Conservation (phyloP, 53 echinoderm and acorn worm genomes). For the Paracentrotus lividus region DNA sequence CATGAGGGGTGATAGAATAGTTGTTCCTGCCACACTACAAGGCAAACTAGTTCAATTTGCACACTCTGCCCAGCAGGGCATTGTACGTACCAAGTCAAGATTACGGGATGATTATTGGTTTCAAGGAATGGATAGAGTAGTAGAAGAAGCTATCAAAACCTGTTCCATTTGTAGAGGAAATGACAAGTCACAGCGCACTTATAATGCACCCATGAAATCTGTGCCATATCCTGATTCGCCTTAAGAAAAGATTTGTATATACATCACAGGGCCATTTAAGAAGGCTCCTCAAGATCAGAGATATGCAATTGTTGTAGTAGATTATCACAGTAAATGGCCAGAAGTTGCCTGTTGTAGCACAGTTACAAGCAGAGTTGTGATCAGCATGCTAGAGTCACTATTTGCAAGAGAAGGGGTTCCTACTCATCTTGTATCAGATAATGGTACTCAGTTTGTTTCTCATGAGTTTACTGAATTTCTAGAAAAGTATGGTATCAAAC, state of each 20-base stretch:
- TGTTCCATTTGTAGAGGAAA: conserved; percentile 27
- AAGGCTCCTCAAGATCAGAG: conserved; percentile 66
- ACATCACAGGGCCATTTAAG: conserved; percentile 72
- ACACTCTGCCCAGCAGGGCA: neutral
- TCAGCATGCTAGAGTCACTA: conserved; percentile 60
- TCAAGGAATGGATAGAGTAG: conserved; percentile 72
- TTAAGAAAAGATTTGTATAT: conserved; percentile 12
- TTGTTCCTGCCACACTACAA: neutral
- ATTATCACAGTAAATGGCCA: conserved; percentile 79
- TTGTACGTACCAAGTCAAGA: neutral
- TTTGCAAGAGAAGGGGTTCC: conserved; percentile 1
- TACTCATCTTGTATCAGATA: neutral
- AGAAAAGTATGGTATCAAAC: neutral
- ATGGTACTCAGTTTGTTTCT: neutral
- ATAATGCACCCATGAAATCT: neutral
- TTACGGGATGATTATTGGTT: conserved; percentile 73
- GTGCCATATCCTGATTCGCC: neutral
- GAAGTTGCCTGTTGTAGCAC: conserved; percentile 69
- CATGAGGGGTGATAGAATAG: neutral
- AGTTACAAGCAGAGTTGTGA: conserved; percentile 68
- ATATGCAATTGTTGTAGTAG: conserved; percentile 69
- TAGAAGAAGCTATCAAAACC: conserved; percentile 59
- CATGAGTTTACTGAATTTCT: neutral
- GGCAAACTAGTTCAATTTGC: neutral
- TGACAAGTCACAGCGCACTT: neutral